phyloP scores from a whole-genome alignment of 2,888 invertebrate species.

The Germaria angustata region DNA sequence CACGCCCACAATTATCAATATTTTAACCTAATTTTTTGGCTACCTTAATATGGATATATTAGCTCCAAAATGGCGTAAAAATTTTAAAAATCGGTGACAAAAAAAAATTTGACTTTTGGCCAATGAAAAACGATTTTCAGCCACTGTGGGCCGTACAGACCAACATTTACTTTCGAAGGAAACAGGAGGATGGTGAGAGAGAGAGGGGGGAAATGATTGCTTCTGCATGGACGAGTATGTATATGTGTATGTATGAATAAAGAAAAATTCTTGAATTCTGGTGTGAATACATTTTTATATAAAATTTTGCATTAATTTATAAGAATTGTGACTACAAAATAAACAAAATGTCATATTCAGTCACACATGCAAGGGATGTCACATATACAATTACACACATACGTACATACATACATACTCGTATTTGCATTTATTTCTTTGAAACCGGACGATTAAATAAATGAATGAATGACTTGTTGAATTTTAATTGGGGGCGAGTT shows the following conservation, averaged over 20 bases:
- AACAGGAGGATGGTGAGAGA: not conserved
- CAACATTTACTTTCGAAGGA: not conserved
- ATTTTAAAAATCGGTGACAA: too few relatives aligned
- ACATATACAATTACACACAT: not conserved
- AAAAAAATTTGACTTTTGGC: too few relatives aligned
- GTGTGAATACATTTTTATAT: conserved; percentile 19
- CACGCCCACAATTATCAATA: too few relatives aligned
- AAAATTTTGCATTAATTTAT: conserved; percentile 47
- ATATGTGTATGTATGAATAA: too few relatives aligned
- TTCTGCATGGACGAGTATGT: not conserved
- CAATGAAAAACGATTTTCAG: too few relatives aligned
- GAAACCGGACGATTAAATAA: not conserved
- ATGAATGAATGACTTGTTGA: conserved; percentile 7
- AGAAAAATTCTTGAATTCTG: not conserved
- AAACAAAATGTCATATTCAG: conserved; percentile 47
- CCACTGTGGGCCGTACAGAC: not conserved
- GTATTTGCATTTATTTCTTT: conserved; percentile 22
- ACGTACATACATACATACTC: not conserved
- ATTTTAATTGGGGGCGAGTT: conserved; percentile 17
- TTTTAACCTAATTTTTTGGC: too few relatives aligned
- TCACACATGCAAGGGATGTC: conserved; percentile 21
- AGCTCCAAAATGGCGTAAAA: too few relatives aligned
- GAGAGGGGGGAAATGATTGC: too few relatives aligned
- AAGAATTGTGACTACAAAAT: conserved; percentile 55
- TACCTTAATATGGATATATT: too few relatives aligned